phyloP scores from a whole-genome alignment of 2,888 invertebrate genomes.

The Caenorhabditis sp. region DNA sequence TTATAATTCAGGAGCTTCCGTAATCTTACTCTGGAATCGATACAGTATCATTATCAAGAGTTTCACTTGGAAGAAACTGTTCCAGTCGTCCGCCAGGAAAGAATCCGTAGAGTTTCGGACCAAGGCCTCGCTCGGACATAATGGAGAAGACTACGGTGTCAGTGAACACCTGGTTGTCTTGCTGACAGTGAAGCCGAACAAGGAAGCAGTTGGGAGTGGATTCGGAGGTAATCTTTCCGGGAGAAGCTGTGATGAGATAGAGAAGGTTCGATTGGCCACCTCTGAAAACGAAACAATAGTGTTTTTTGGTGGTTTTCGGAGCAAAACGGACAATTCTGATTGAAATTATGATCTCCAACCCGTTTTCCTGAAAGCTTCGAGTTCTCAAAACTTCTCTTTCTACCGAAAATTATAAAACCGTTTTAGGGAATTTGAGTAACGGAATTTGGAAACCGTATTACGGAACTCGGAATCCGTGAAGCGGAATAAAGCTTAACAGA shows the following conservation, averaged over 20 bases:
- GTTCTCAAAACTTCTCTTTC: too few species aligned
- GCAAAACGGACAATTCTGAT: too few species aligned
- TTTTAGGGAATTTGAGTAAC: too few species aligned
- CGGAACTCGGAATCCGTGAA: too few species aligned
- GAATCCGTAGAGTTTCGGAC: constrained; percentile 94
- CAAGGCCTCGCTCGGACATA: constrained; percentile 92
- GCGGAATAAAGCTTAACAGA: too few species aligned
- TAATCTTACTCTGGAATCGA: constrained; percentile 11
- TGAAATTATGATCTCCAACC: too few species aligned
- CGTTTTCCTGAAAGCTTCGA: too few species aligned
- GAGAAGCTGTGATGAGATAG: constrained; percentile 10
- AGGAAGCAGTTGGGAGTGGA: constrained; percentile 88
- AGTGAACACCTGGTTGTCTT: constrained; percentile 89
- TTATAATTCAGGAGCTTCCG: neutral
- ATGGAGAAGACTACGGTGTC: constrained; percentile 97
- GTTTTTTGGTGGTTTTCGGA: too few species aligned
- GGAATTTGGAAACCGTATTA: too few species aligned
- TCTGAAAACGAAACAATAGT: too few species aligned
- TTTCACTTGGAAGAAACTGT: constrained; percentile 89
- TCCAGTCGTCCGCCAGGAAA: constrained; percentile 96
- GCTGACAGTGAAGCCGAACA: constrained; percentile 29
- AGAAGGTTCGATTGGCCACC: constrained; percentile 39
- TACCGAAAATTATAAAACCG: too few species aligned
- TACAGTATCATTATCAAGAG: constrained; percentile 38
- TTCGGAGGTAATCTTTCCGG: constrained; percentile 1